Percentiles rank a stretch among this genome's conserved stretches.
Evolutionary conservation across 1,140 invertebrate genomes (phyloP).

Genomic region (Meloidogyne floridensis): DNA sequence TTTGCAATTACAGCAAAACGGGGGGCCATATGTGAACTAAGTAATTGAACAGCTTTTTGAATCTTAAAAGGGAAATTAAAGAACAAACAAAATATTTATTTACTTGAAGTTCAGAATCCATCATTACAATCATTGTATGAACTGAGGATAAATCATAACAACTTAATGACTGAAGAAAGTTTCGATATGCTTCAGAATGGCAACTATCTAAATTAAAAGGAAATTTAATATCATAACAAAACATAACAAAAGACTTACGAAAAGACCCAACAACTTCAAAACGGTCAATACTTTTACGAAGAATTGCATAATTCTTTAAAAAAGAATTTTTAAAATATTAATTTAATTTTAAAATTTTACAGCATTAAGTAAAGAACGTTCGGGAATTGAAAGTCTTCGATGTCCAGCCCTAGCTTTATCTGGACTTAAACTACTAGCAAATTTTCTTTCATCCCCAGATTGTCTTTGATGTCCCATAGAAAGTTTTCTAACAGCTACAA

Average conservation of each 20-base stretch:
- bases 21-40: slow-evolving; percentile 28
- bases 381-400: slow-evolving; percentile 45
- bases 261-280: slow-evolving; percentile 51
- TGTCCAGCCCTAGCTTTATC: slow-evolving; percentile 33
- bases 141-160: slow-evolving; percentile 50
- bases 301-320: slow-evolving; percentile 52
- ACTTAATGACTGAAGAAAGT: slow-evolving; percentile 51
- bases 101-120: slow-evolving; percentile 41
- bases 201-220: slow-evolving; percentile 33
- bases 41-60: slow-evolving; percentile 40
- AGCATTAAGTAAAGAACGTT: slow-evolving; percentile 42
- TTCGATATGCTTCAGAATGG: slow-evolving; percentile 43
- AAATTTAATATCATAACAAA: not conserved
- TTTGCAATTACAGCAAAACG: slow-evolving; percentile 36
- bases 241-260: slow-evolving; percentile 36
- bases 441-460: slow-evolving; percentile 21
- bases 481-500: slow-evolving; percentile 24
- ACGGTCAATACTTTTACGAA: slow-evolving; percentile 46
- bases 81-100: slow-evolving; percentile 1
- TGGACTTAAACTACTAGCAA: slow-evolving; percentile 17
- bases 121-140: slow-evolving; percentile 49
- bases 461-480: slow-evolving; percentile 30
- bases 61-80: slow-evolving; percentile 25
- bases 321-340: not conserved
- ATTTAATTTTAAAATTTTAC: slow-evolving; percentile 18